These are phyloP conservation scores for Nixonia krombeini DNA, from an alignment of 1,140 invertebrate species.

Conservation along the genomic window DNA sequence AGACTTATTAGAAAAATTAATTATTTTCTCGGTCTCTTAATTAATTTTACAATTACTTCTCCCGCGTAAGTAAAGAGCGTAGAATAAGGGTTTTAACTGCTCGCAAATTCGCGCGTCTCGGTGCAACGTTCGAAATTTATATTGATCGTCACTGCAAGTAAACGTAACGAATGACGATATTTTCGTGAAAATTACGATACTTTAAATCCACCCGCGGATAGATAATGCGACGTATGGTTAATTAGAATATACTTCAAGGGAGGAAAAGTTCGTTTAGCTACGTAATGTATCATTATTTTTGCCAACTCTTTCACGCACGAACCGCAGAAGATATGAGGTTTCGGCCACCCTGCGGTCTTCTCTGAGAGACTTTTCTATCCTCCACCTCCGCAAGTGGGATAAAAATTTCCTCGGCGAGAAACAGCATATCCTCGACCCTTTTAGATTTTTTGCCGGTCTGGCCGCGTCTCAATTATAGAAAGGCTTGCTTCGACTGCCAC, in stretches of 20 bases:
- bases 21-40: conserved; percentile 70
- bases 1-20: conserved; percentile 73
- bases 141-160: conserved; percentile 37
- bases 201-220: too few relatives aligned
- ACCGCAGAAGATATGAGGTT: conserved; percentile 36
- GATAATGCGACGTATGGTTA: too few relatives aligned
- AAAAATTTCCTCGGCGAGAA: conserved; percentile 55
- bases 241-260: too few relatives aligned
- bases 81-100: conserved; percentile 3
- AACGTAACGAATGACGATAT: too few relatives aligned
- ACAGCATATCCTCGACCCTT: conserved; percentile 57
- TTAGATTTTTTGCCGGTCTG: conserved; percentile 59
- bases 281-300: conserved; percentile 30
- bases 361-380: conserved; percentile 35
- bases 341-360: conserved; percentile 21
- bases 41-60: conserved; percentile 70
- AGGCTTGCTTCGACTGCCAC: conserved; percentile 71
- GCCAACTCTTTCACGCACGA: conserved; percentile 24
- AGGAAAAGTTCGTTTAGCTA: too few relatives aligned
- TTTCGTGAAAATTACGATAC: too few relatives aligned
- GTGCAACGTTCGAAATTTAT: conserved; percentile 24
- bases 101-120: conserved; percentile 7
- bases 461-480: conserved; percentile 72
- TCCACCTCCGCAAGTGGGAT: conserved; percentile 39
- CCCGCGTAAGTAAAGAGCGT: conserved; percentile 23